Evolutionary conservation across 2,888 invertebrate species (phyloP), one percentile per base, ranked within the genome.

Genomic region (Tromatobia lineatoria): DNA sequence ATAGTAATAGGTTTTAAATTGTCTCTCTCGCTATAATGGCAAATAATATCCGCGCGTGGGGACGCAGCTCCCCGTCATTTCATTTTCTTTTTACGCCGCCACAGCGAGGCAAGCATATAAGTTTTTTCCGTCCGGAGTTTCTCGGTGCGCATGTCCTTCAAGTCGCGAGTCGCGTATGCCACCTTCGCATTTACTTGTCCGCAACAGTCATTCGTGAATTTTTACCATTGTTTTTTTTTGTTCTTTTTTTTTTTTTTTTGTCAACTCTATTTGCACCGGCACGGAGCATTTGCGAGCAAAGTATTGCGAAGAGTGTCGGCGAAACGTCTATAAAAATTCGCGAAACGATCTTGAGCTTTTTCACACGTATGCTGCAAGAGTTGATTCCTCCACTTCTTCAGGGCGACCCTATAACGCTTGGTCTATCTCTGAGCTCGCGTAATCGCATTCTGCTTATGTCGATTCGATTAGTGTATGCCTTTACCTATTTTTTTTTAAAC

Each of bases 1-100:
- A 91, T 91, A 91, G 91, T 93, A 92, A 93, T 93, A 93, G 92
- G 91, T 92, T 93, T 92, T 92, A 93, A 92, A 93, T 93, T 92
- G 92, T 93, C 91, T 85, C 84, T 90, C 90, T 90, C 90, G 90
- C 90, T 91, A 91, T 92, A 91, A 91, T 91, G 90, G 92, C 90
- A 90, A 92, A 92, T 92, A 92, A 92, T 91, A 91, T 90, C 90
- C 85, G 87, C 85, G 86, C 76, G 73, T 47, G 73, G 64, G 83
- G 76, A 66, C 79, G 54, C 57, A 8, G 13, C 70, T 80, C 71
- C 77, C 52, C 66, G 75, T 82, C 73, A 70, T 71, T 84, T 86
- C 74, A 80, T 87, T 82, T 85, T 80, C 82, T 82, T 82, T 78
- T 80, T 82, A 64, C 80, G 42, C 75, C 42, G 38, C 59, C 20